Evolutionary conservation across 2,888 invertebrate species (phyloP).

Genomic region (Dasysyrphus albostriatus): DNA sequence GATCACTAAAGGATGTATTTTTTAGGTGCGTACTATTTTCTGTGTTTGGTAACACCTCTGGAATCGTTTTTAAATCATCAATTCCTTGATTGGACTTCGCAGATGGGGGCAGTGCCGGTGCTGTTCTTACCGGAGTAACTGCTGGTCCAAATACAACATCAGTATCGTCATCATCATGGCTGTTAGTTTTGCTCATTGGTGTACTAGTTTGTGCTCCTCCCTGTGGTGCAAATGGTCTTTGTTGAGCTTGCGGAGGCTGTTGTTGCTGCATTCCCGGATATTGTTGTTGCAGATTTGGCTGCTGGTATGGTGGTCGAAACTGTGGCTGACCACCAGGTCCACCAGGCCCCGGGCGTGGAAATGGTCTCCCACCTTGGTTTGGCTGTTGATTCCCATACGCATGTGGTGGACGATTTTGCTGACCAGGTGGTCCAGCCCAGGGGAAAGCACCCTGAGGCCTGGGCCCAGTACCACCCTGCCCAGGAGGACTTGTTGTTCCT

Average conservation of each 20-base stretch:
- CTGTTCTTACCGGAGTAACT: constrained; percentile 80
- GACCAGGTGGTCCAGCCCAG: constrained; percentile 78
- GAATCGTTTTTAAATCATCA: constrained; percentile 72
- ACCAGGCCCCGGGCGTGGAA: constrained; percentile 74
- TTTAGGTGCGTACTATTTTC: constrained; percentile 3
- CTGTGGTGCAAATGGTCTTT: constrained; percentile 78
- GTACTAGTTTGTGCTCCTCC: constrained; percentile 67
- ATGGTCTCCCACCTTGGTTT: constrained; percentile 76
- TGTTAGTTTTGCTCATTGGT: constrained; percentile 72
- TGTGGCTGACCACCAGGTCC: constrained; percentile 79
- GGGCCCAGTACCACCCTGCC: constrained; percentile 80
- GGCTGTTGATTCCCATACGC: constrained; percentile 77
- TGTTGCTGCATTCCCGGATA: constrained; percentile 66
- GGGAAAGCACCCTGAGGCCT: constrained; percentile 81
- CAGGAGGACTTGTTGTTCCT: constrained; percentile 80
- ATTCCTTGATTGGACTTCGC: constrained; percentile 14
- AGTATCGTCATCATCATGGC: constrained; percentile 82
- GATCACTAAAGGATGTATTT: constrained; percentile 38
- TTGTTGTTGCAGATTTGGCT: constrained; percentile 78
- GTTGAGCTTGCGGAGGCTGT: constrained; percentile 70
- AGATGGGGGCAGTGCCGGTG: constrained; percentile 23
- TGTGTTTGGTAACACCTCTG: constrained; percentile 16
- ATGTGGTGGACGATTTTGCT: constrained; percentile 78
- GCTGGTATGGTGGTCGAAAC: constrained; percentile 78
- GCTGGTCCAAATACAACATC: constrained; percentile 83